Evolutionary conservation across 2,113 vertebrate genomes (phyloP).

Genomic region (Podiceps cristatus): DNA sequence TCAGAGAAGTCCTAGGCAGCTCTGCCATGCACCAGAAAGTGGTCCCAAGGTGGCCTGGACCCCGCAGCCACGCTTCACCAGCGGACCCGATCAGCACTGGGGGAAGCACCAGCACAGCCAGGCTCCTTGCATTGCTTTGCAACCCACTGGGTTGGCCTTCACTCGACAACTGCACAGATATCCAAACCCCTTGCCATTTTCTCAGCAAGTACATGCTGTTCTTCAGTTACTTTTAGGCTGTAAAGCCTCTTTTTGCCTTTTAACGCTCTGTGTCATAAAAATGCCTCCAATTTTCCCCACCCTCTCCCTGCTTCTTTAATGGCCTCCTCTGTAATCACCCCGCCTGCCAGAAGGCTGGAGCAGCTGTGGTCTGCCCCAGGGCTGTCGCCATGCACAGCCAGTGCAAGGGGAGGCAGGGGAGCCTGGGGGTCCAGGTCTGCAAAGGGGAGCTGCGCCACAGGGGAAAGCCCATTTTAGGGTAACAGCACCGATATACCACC

Average conservation of each 20-base stretch:
- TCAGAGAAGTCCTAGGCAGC: neutral
- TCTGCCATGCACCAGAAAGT: neutral
- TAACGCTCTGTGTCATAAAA: neutral
- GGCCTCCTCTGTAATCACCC: neutral
- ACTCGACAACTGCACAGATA: neutral
- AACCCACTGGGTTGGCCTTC: fast-evolving
- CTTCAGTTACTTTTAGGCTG: neutral
- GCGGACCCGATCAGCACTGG: fast-evolving
- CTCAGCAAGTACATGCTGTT: neutral
- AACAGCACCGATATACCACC: neutral
- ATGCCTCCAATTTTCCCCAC: neutral
- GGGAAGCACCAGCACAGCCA: neutral
- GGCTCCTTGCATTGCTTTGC: neutral
- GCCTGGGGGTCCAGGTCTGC: fast-evolving
- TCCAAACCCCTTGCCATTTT: neutral
- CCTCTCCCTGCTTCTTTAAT: neutral
- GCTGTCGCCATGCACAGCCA: neutral
- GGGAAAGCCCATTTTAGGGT: neutral
- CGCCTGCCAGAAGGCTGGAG: fast-evolving
- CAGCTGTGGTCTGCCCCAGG: fast-evolving
- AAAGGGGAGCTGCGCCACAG: fast-evolving
- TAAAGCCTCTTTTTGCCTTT: neutral
- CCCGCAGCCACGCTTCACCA: neutral
- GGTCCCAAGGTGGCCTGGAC: neutral
- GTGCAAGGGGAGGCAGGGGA: neutral